Evolutionary conservation across 2,888 invertebrate species (phyloP), one percentile per base, ranked within the genome.

Genomic region (Plebejus argus): DNA sequence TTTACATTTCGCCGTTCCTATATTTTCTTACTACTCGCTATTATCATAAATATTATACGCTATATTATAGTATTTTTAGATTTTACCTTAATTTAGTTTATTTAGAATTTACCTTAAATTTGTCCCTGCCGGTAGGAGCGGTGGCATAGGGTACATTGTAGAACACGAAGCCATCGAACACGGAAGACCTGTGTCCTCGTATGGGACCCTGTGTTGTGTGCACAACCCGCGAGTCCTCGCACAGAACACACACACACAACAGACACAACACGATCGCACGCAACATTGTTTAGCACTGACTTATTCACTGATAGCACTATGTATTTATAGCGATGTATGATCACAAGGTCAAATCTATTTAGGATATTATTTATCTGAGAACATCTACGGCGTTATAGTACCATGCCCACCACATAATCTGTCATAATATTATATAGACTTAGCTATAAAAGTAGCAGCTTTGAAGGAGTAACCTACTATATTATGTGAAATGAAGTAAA

Each of bases 101-200:
- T 49, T 4, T 53, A 53, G 5, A 45, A 45, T 3, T 23, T 77
- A 88, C 89, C 86, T 87, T 87, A 79, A 86, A 90, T 79, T 82
- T 86, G 15, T 88, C 72, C 0, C 70, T 56, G 1, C 88, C 89
- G 5, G 83, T 86, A 0, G 90, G 90, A 1, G 85, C 86, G n/a
- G 86, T 88, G 0, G 90, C 90, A 70, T 90, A 90, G 0, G 90
- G 90, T 10, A 91, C 88, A 58, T 85, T 84, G 70, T 86, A 84
- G 78, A 89, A 91, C 0, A 80, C 78, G 76, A 82, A 90, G 2
- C 87, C 79, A 12, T 83, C 83, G 6, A 81, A 79, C 6, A 79
- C 79, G 0, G 83, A 81, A 6, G 85, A 83, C 39, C 82, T 82
- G 76, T 83, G 84, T 0, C 90, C 89, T 1, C 83, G 82, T 45